Base-by-base conservation (phyloP, 2,888 invertebrate species). In the Cremastinae sp. region DNA sequence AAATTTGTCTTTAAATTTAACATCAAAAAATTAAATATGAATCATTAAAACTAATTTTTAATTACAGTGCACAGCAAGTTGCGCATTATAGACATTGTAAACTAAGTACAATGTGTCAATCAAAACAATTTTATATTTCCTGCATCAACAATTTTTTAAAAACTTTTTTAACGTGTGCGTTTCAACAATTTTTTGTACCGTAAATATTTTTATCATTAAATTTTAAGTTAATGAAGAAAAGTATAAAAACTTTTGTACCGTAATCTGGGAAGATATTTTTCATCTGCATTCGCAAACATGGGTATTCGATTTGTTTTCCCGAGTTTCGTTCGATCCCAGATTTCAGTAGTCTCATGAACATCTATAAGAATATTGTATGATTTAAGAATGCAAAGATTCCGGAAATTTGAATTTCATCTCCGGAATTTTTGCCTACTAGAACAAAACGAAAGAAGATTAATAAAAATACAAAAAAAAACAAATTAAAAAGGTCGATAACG, bases 221-320 rank as follows among this genome's bases (percentile, higher is more conserved):
- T n/a, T 20, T 28, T 9, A 51, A 53, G 64, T 72, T 58, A 64
- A 51, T 28, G 59, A 53, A 12, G 45, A 54, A 47, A 47, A 53
- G 65, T 58, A 68, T 68, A 43, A 58, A 16, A 49, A 38, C 49
- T 36, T 34, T 64, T 72, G 28, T 65, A 38, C 38, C 16, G 9
- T 56, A 51, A 49, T 12, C 28, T 16, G 58, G 18, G 20, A 45
- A 49, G 56, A 49, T 49, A 58, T 68, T 68, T 68, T 20, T 49
- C 68, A 41, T 68, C 47, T 9, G 43, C n/a, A n/a, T n/a, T n/a
- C 8, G 22, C 59, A n/a, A 16, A 41, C 22, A 41, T 20, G 18
- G 20, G 49, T 10, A 51, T 41, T 20, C 45, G 45, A 43, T 65
- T 65, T 61, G 28, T 43, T 65, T 58, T 28, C 14, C 18, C 36